Evolutionary conservation across 1,140 invertebrate species (phyloP).

Genomic region (Leptopilina boulardi): DNA sequence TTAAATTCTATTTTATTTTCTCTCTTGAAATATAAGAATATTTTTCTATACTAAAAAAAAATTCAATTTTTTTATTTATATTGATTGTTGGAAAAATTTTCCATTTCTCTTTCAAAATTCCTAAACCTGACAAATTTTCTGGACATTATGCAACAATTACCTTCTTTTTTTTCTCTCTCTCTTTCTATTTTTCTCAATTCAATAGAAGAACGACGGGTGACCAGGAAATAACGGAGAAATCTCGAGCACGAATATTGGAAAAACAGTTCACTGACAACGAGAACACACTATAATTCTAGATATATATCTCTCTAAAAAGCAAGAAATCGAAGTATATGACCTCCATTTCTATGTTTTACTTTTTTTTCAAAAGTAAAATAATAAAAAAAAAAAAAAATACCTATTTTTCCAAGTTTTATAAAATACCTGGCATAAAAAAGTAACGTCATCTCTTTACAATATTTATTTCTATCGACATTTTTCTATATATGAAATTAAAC

Average conservation of each 20-base stretch:
- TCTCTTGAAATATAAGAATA: too few relatives aligned
- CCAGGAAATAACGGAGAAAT: constrained; percentile 7
- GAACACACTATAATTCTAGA: not conserved
- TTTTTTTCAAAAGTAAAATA: not conserved
- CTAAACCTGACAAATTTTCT: not conserved
- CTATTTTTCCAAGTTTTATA: not conserved
- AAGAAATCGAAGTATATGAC: not conserved
- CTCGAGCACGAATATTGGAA: constrained; percentile 13
- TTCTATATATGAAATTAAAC: too few relatives aligned
- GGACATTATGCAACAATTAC: not conserved
- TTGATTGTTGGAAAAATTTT: too few relatives aligned
- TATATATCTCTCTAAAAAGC: not conserved
- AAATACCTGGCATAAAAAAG: too few relatives aligned
- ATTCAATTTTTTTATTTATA: too few relatives aligned
- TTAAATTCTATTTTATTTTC: too few relatives aligned
- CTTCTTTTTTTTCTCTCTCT: not conserved
- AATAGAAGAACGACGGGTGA: not conserved
- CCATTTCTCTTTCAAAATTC: constrained; percentile 32
- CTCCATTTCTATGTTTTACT: not conserved
- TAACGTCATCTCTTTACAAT: too few relatives aligned
- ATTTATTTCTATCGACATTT: too few relatives aligned
- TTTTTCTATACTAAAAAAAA: too few relatives aligned
- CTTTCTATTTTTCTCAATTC: not conserved
- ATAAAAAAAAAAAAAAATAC: not conserved
- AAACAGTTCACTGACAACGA: not conserved